Conservation (phyloP, 2,113 vertebrate species). For the Scophthalmus maximus region DNA sequence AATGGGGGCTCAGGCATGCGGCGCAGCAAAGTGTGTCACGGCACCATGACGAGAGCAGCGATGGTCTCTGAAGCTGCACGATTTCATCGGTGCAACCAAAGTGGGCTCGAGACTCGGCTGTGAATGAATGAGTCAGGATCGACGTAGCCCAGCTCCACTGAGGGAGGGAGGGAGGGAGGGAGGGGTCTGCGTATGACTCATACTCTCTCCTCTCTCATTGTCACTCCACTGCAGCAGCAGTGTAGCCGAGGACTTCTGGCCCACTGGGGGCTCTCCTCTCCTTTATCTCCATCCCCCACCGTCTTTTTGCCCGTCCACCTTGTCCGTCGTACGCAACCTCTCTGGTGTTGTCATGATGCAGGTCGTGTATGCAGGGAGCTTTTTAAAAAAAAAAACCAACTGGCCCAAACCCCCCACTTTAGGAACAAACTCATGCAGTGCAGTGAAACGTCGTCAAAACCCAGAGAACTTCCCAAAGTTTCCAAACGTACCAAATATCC, state of each 20-base stretch:
- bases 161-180: constrained; percentile 10
- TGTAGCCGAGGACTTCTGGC: constrained; percentile 62
- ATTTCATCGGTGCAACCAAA: constrained; percentile 71
- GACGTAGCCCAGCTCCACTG: constrained; percentile 66
- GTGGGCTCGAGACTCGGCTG: constrained; percentile 56
- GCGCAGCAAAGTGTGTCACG: constrained; percentile 66
- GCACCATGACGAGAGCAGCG: constrained; percentile 57
- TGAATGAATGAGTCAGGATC: constrained; percentile 78
- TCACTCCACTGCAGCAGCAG: constrained; percentile 76
- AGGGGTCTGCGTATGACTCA: constrained; percentile 76
- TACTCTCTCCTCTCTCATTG: constrained; percentile 75
- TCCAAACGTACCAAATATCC: neutral
- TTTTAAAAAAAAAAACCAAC: neutral
- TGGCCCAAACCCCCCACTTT: neutral
- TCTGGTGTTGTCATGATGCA: neutral
- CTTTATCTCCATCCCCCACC: constrained; percentile 45
- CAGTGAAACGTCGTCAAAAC: neutral
- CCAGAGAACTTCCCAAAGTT: neutral
- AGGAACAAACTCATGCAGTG: too few relatives aligned
- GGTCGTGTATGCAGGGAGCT: neutral
- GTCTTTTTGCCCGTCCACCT: constrained; percentile 25
- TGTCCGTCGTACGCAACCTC: neutral
- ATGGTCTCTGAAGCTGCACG: constrained; percentile 67
- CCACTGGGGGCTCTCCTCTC: constrained; percentile 62
- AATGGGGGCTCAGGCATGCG: constrained; percentile 60